Conservation (phyloP, 2,797 vertebrate genomes). For the Smutsia temminckii region DNA sequence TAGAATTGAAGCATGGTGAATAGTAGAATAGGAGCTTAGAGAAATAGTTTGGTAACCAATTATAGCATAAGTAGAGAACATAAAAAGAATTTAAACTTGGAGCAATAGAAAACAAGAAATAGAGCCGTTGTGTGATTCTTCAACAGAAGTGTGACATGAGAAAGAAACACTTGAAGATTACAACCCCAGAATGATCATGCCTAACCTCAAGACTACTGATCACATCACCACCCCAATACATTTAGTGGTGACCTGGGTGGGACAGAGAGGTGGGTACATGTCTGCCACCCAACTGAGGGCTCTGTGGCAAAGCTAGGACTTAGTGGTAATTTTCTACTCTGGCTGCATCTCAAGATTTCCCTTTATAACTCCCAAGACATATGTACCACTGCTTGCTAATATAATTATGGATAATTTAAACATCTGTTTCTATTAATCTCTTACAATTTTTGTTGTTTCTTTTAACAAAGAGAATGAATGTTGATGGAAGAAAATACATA, state of each 20-base stretch:
- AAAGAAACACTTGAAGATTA: background rate
- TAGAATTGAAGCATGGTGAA: background rate
- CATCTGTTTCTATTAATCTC: background rate
- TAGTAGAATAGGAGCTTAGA: background rate
- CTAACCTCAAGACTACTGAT: background rate
- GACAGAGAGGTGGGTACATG: accelerated
- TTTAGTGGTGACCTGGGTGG: background rate
- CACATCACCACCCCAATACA: accelerated
- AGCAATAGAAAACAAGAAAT: background rate
- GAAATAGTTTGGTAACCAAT: background rate
- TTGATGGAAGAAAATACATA: background rate
- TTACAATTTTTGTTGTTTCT: background rate
- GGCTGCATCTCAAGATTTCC: background rate
- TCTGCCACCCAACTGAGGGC: accelerated
- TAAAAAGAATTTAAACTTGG: background rate
- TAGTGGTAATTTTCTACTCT: background rate
- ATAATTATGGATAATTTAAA: background rate
- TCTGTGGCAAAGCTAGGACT: background rate
- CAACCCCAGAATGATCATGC: background rate
- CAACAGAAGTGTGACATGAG: background rate
- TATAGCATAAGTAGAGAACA: background rate
- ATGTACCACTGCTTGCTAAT: background rate
- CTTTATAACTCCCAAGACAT: background rate
- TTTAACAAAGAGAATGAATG: background rate
- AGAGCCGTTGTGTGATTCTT: background rate